Evolutionary conservation across 2,888 invertebrate species (phyloP).

Genomic region (Spisula solida): DNA sequence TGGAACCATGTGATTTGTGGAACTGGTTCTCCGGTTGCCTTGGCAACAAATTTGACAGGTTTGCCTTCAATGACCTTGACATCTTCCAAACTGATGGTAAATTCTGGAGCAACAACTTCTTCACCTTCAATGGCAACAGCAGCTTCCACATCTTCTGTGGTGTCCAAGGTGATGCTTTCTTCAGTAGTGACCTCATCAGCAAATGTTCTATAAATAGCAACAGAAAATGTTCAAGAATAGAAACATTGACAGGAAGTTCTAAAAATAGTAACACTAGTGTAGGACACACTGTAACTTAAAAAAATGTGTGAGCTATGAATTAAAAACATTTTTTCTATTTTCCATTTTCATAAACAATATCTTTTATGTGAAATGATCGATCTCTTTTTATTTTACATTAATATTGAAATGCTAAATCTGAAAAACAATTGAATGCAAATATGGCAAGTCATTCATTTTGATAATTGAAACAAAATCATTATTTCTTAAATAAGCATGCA

Average conservation of each 20-base stretch:
- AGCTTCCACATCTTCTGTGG: slow-evolving; percentile 68
- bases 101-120: slow-evolving; percentile 68
- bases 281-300: neutral
- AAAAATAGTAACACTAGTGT: neutral
- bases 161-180: slow-evolving; percentile 59
- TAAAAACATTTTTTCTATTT: no score
- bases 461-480: no score
- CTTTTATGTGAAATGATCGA: neutral
- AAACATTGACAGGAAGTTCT: neutral
- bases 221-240: neutral
- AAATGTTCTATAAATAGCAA: slow-evolving; percentile 60
- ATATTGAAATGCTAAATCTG: no score
- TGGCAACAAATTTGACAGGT: slow-evolving; percentile 81
- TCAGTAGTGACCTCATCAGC: slow-evolving; percentile 69
- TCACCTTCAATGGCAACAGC: slow-evolving; percentile 52
- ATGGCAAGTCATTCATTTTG: no score
- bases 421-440: no score
- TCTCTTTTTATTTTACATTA: neutral
- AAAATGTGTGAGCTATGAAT: no score
- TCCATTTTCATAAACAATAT: neutral
- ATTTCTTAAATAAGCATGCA: no score
- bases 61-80: slow-evolving; percentile 81
- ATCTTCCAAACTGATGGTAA: slow-evolving; percentile 69
- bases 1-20: slow-evolving; percentile 82
- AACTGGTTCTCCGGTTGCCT: slow-evolving; percentile 81